Conservation (phyloP, 1,140 invertebrate species). For the Pseudomyrmex gracilis region DNA sequence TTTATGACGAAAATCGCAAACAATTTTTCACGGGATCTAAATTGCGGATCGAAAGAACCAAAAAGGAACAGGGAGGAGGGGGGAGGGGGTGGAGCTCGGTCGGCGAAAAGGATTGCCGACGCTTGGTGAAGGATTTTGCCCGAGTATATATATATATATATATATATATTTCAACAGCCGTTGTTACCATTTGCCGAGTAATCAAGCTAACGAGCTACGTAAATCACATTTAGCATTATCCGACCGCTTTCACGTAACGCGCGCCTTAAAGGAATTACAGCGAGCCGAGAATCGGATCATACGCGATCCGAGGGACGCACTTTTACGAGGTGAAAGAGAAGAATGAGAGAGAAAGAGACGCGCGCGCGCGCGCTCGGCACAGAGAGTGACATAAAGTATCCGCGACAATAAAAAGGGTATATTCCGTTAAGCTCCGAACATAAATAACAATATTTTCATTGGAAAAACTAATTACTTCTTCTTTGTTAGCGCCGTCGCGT, state of each 20-base stretch:
- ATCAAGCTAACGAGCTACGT: conserved; percentile 42
- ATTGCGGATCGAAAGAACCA: not conserved
- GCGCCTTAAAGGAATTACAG: conserved; percentile 43
- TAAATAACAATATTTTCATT: conserved; percentile 43
- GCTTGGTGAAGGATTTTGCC: conserved; percentile 1
- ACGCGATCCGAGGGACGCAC: not conserved
- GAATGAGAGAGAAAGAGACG: too few species aligned
- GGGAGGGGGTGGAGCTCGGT: too few species aligned
- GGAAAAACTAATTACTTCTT: conserved; percentile 28
- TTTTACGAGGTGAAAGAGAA: conserved; percentile 3
- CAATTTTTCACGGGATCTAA: conserved; percentile 9
- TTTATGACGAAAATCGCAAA: conserved; percentile 5
- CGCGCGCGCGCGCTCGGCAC: too few species aligned
- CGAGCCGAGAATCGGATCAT: conserved; percentile 18
- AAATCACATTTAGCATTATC: conserved; percentile 45
- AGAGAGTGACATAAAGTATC: not conserved
- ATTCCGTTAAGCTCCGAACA: not conserved
- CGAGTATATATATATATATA: too few species aligned
- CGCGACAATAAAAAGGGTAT: not conserved
- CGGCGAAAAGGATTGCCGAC: too few species aligned
- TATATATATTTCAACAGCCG: conserved; percentile 18
- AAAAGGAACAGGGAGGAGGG: too few species aligned
- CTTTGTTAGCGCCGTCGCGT: not conserved
- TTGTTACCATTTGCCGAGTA: conserved; percentile 32
- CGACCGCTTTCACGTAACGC: conserved; percentile 17